Evolutionary conservation across 2,113 vertebrate genomes (phyloP).

Genomic region (Eurystomus gularis): DNA sequence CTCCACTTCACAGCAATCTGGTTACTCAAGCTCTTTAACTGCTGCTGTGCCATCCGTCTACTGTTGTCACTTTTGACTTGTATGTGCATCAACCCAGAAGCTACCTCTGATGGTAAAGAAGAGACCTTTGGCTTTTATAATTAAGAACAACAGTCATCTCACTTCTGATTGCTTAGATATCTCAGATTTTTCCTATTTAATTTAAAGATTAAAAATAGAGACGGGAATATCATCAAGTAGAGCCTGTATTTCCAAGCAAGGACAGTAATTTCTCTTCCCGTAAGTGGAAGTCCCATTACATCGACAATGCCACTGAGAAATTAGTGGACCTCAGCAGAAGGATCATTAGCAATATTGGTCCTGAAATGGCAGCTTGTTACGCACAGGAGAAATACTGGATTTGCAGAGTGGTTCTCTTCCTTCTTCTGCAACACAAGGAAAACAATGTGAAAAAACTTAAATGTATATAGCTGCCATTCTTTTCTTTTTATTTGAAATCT

Average conservation of each 20-base stretch:
- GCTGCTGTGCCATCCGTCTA: background rate
- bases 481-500: background rate
- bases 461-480: background rate
- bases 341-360: background rate
- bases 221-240: background rate
- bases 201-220: background rate
- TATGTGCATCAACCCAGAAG: background rate
- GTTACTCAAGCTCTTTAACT: background rate
- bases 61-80: background rate
- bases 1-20: background rate
- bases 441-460: background rate
- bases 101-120: background rate
- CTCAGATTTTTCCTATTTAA: background rate
- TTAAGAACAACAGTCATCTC: background rate
- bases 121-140: background rate
- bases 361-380: background rate
- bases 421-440: background rate
- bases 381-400: background rate
- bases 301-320: conserved; percentile 14
- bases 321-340: conserved; percentile 30
- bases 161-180: background rate
- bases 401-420: background rate
- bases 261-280: background rate
- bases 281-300: conserved; percentile 22
- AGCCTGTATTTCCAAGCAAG: conserved; percentile 3